Evolutionary conservation across 2,797 vertebrate species (phyloP).

Genomic region (Mus minutoides): DNA sequence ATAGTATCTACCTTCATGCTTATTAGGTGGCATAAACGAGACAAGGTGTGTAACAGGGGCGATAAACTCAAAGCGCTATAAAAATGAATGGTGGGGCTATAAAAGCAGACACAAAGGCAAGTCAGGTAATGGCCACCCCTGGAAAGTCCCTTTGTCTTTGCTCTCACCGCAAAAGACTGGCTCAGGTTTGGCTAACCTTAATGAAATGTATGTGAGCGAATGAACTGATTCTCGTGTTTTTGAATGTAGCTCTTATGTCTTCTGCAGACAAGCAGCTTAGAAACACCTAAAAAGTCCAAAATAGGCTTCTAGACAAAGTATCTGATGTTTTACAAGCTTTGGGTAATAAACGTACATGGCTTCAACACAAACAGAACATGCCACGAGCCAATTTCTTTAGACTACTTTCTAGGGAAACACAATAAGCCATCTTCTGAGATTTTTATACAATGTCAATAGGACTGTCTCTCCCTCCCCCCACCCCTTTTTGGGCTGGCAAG

Average conservation of each 20-base stretch:
- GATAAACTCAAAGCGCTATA: slow-evolving; percentile 54
- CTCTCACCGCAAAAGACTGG: not conserved
- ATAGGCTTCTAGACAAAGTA: not conserved
- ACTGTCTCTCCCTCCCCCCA: not conserved
- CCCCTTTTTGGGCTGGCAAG: not conserved
- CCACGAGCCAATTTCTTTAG: slow-evolving; percentile 32
- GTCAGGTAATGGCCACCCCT: not conserved
- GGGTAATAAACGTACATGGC: not conserved
- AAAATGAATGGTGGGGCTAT: slow-evolving; percentile 58
- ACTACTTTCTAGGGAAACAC: slow-evolving; percentile 37
- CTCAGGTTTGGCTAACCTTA: not conserved
- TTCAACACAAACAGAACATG: slow-evolving; percentile 34
- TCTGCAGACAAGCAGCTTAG: not conserved
- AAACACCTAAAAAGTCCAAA: slow-evolving; percentile 12
- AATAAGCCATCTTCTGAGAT: not conserved
- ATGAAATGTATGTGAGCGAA: not conserved
- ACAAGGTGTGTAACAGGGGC: slow-evolving; percentile 56
- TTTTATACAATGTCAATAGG: slow-evolving; percentile 23
- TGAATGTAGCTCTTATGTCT: not conserved
- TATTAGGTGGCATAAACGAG: slow-evolving; percentile 50
- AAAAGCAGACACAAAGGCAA: slow-evolving; percentile 22
- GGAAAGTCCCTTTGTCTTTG: not conserved
- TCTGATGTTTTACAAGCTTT: not conserved
- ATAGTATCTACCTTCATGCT: slow-evolving; percentile 34
- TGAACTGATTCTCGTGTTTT: not conserved